Conservation (phyloP, 2,888 invertebrate genomes). For the Nowickia ferox region DNA sequence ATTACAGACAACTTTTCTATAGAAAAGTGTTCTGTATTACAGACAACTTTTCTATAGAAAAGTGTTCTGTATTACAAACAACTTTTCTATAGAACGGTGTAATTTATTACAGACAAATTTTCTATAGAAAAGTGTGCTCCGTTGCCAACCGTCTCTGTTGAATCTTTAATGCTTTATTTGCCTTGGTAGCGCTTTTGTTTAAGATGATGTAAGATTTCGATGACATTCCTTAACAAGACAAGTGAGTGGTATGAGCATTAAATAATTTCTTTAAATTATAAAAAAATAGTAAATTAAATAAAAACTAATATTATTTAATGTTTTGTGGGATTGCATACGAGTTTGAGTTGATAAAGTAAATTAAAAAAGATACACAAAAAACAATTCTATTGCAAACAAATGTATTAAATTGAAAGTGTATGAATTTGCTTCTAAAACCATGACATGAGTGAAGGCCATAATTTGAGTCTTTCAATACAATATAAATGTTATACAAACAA, state of each 20-base stretch:
- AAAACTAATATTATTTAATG: slow-evolving; percentile 47
- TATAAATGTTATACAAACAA: slow-evolving; percentile 43
- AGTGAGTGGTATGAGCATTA: background rate
- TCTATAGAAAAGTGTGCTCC: no score
- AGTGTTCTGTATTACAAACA: no score
- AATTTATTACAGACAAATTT: background rate
- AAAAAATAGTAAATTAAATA: slow-evolving; percentile 21
- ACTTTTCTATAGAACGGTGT: no score
- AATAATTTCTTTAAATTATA: slow-evolving; percentile 11
- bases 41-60: no score
- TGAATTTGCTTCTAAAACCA: slow-evolving; percentile 55
- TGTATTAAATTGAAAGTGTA: slow-evolving; percentile 19
- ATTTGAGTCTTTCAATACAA: slow-evolving; percentile 27
- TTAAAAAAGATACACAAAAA: slow-evolving; percentile 19
- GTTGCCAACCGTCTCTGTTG: slow-evolving; percentile 2
- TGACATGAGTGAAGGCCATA: slow-evolving; percentile 71
- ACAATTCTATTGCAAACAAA: background rate
- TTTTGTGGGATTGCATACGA: background rate
- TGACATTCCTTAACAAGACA: slow-evolving; percentile 1
- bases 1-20: no score
- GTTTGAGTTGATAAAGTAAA: background rate
- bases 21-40: no score
- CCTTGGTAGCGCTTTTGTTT: background rate
- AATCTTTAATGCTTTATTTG: slow-evolving; percentile 13
- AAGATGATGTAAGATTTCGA: slow-evolving; percentile 37